Base-by-base conservation (phyloP, 1,140 invertebrate species). In the Plodia interpunctella region DNA sequence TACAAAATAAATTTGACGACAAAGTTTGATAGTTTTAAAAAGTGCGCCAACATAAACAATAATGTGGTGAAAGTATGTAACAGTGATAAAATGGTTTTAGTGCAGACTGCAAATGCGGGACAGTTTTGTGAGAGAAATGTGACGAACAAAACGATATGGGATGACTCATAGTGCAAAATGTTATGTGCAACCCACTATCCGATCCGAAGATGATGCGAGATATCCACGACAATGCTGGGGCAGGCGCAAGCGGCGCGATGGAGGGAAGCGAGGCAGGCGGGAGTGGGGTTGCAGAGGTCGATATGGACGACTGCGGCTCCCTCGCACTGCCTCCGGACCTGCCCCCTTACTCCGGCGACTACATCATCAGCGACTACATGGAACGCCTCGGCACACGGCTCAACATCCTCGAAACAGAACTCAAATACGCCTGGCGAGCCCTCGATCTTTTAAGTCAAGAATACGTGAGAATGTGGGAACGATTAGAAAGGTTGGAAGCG, bases 381-480 rank as follows among this genome's bases (percentile, higher is more conserved):
- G 96, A 97, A 74, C 92, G 96, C 58, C 91, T 98, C 51, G 95
- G 95, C 2, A 96, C 95, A 20, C 92, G 96, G 25, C 91, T 98
- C 51, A 96, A 94, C 71, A 94, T 97, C 50, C 91, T 98, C 11
- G 97, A 98, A 85, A 96, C 96, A 0, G 97, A 98, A 83, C 90
- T 98, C 17, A 95, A 96, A 66, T 97, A 96, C 76, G 97, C 97
- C 0, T 98, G 97, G 97, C 92, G 96, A 63, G 96, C 97, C 1
- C 88, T 98, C 56, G 96, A 98, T 79, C 91, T 98, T 35, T 92
- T 98, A 5, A 97, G 96, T 17, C 95, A 96, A 70, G 97, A 98
- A 80, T 98, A 97, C 74, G 95, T 97, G 13, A 96, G 96, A 78
- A 98, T 98, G 94, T 98, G 97, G 97, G 95, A 97, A 78, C 91